Evolutionary conservation across 2,113 vertebrate genomes (phyloP), one percentile per base, ranked within the genome.

Genomic region (Anoplopoma fimbria): DNA sequence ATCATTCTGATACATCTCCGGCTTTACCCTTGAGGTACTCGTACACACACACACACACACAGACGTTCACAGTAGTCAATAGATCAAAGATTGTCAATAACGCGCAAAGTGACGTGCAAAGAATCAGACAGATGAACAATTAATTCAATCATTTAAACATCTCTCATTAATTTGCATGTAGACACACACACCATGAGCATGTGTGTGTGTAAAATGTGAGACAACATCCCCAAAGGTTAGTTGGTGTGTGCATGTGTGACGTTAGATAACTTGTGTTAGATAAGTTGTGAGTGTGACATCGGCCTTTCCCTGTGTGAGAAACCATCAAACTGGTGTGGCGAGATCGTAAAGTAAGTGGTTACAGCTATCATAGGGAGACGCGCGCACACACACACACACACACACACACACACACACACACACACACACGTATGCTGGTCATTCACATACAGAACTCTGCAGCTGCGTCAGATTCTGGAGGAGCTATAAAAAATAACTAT

Each of bases 281-380:
- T 89, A 83, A 80, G 75, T 77, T 82, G 80, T 36, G 63, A 87
- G 55, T 83, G 71, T 88, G 88, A 87, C 84, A 81, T 84, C 87
- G 87, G 69, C 72, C 75, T 62, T 75, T 77, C 40, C 71, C 47
- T 2, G n/a, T 40, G 75, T 73, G 38, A 60, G 60, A 71, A 49
- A 76, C 75, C 69, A 77, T 77, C 64, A 64, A 33, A 33, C 63
- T 21, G 27, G 83, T 29, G 51, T 34, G 21, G 23, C 15, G n/a
- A 21, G 82, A 68, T 33, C 47, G 77, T 73, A 36, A 83, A 83
- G 82, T 34, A 69, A 67, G 57, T 71, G 70, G 79, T 79, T 63
- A 79, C 65, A 64, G 25, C 49, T 4, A 47, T 57, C 38, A 40
- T 29, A 76, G 36, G 71, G n/a, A 42, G 14, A 71, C 55, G 63